phyloP scores from a whole-genome alignment of 2,888 invertebrate species.

The Drosophila monieri region DNA sequence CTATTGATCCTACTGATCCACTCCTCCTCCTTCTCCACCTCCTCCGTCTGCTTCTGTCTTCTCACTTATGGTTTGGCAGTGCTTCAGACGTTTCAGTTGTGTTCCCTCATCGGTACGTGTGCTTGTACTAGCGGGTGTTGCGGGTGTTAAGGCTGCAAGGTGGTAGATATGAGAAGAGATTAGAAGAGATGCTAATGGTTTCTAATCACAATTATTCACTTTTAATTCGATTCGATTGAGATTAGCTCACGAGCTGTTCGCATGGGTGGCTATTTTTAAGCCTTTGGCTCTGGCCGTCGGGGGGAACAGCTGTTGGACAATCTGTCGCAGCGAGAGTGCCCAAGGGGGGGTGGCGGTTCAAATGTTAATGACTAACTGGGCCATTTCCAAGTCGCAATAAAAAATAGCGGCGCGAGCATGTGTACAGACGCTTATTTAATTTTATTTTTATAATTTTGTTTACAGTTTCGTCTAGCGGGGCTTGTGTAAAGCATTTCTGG shows the following conservation, averaged over 20 bases:
- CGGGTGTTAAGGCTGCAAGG: slow-evolving; percentile 36
- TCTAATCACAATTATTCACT: not conserved
- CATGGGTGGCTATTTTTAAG: slow-evolving; percentile 24
- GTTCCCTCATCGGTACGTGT: slow-evolving; percentile 43
- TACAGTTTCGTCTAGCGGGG: slow-evolving; percentile 63
- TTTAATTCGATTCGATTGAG: not conserved
- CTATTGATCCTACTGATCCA: slow-evolving; percentile 15
- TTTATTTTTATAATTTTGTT: slow-evolving; percentile 57
- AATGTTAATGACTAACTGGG: slow-evolving; percentile 67
- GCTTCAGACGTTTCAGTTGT: slow-evolving; percentile 46
- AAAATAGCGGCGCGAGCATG: slow-evolving; percentile 34
- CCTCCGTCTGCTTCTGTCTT: slow-evolving; percentile 17
- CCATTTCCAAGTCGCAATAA: slow-evolving; percentile 67
- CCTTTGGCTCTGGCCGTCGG: not conserved
- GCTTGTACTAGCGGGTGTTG: slow-evolving; percentile 20
- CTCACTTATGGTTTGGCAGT: slow-evolving; percentile 65
- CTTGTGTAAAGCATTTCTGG: slow-evolving; percentile 36
- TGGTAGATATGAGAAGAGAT: slow-evolving; percentile 28
- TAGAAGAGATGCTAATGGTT: too few species aligned
- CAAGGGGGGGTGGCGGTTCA: slow-evolving; percentile 39
- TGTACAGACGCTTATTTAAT: slow-evolving; percentile 42
- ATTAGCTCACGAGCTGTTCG: slow-evolving; percentile 4
- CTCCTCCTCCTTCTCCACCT: slow-evolving; percentile 19
- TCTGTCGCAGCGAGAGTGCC: slow-evolving; percentile 40
- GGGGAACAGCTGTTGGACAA: slow-evolving; percentile 58